Conservation (phyloP, 2,888 invertebrate species). For the Drosophila helvetica region DNA sequence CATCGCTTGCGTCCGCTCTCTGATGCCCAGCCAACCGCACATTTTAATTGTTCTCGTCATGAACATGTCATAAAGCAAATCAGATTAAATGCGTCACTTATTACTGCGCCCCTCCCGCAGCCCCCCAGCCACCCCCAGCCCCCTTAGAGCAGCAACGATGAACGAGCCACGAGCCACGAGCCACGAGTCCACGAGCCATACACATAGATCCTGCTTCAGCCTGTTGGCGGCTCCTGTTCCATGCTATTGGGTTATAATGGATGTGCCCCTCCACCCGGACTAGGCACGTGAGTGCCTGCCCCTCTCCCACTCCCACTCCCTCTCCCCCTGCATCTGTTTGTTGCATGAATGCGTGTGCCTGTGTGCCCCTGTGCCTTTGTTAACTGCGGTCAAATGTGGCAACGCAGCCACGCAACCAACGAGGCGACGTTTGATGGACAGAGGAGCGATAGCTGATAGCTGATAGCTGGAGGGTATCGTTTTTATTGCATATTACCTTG, state of each 20-base stretch:
- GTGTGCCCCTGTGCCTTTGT: constrained; percentile 57
- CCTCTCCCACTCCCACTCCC: too few relatives aligned
- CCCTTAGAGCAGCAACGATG: too few relatives aligned
- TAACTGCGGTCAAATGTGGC: constrained; percentile 78
- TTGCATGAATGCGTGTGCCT: constrained; percentile 8
- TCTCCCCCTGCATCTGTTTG: not conserved
- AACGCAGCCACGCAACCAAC: constrained; percentile 55
- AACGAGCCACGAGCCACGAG: too few relatives aligned
- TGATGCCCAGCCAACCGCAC: constrained; percentile 76
- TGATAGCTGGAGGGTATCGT: constrained; percentile 60
- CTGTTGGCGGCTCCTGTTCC: constrained; percentile 17
- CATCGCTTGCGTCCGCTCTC: constrained; percentile 14
- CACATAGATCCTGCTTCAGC: not conserved
- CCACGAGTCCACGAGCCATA: not conserved
- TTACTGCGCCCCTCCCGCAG: constrained; percentile 73
- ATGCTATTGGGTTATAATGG: constrained; percentile 34
- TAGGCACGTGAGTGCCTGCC: constrained; percentile 17
- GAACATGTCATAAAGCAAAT: constrained; percentile 82
- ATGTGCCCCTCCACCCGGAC: not conserved
- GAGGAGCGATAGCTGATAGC: constrained; percentile 9
- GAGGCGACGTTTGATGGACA: constrained; percentile 51
- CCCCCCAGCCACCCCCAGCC: not conserved
- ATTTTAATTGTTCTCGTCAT: constrained; percentile 82
- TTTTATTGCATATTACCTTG: constrained; percentile 77
- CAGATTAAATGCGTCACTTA: constrained; percentile 81